Evolutionary conservation across 2,888 invertebrate species (phyloP), one percentile per base, ranked within the genome.

Genomic region (Dynastes maya): DNA sequence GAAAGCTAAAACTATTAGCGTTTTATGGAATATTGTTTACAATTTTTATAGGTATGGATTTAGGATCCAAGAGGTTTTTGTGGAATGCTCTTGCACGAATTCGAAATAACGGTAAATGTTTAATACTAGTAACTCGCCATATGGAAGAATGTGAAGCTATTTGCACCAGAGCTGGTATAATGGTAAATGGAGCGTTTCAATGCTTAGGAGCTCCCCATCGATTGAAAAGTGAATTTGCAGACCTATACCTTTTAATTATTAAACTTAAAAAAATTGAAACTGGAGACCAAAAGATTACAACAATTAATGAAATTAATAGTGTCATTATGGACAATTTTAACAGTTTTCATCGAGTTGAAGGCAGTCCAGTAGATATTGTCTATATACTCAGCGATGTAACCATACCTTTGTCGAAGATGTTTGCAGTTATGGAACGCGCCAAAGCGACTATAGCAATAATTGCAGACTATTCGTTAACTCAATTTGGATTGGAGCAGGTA

Each of bases 101-200:
- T 53, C 90, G 95, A 63, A 92, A 93, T 77, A 89, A 92, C 1
- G 96, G 96, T 0, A 92, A 92, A 85, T 94, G 95, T 78, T 92
- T 97, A 74, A 91, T 97, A 79, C 90, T 97, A 79, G 97, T 97
- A 27, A 96, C 96, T 65, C 95, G 95, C 89, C 95, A 94, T 86
- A 95, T 96, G 95, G 95, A 95, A 88, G 96, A 96, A 88, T 95
- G 95, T 88, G 96, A 96, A 89, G 95, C 95, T n/a, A 89, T 96
- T 27, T 96, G 96, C 87, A 94, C 95, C 1, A 90, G 95, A 3
- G 88, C 96, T 82, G 95, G 95, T 58, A 94, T 96, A 80, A 96
- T 96, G 96, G 95, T 95, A n/a, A 95, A 95, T 87, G 96, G 96
- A 0, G 91, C 92, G 81, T 94, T 96, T 87, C 92, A 93, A 86